Conservation (phyloP, 2,888 invertebrate species). For the Cabera pusaria region DNA sequence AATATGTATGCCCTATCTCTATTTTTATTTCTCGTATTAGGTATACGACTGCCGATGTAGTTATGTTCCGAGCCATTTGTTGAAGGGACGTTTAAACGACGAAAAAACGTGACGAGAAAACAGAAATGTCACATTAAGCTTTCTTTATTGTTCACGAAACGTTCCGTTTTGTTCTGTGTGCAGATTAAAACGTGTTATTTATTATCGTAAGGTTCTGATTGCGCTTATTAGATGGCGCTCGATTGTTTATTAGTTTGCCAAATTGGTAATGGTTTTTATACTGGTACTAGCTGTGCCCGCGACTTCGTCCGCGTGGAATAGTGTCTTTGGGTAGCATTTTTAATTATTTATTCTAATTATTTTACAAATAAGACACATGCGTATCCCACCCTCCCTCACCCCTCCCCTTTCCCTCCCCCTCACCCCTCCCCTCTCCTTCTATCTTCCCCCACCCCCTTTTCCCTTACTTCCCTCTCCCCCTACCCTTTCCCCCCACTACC, state of each 20-base stretch:
- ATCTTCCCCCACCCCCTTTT: no score
- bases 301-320: no score
- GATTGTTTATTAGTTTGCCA: slow-evolving; percentile 2
- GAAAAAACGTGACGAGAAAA: slow-evolving; percentile 78
- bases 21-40: slow-evolving; percentile 49
- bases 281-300: neutral
- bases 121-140: slow-evolving; percentile 62
- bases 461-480: no score
- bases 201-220: slow-evolving; percentile 43
- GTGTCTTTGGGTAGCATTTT: no score
- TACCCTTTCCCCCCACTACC: no score
- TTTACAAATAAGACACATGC: no score
- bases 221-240: slow-evolving; percentile 17
- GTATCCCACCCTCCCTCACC: no score
- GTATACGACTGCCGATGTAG: slow-evolving; percentile 55
- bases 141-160: slow-evolving; percentile 64
- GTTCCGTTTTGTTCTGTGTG: slow-evolving; percentile 60
- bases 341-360: no score
- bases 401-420: no score
- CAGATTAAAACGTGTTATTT: slow-evolving; percentile 69
- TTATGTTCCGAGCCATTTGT: slow-evolving; percentile 70
- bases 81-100: slow-evolving; percentile 68
- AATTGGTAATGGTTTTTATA: neutral
- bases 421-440: no score
- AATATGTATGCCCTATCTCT: slow-evolving; percentile 31